These are phyloP conservation scores for Drosophila peninsularis DNA, from an alignment of 2,888 invertebrate species.

Conservation along the genomic window DNA sequence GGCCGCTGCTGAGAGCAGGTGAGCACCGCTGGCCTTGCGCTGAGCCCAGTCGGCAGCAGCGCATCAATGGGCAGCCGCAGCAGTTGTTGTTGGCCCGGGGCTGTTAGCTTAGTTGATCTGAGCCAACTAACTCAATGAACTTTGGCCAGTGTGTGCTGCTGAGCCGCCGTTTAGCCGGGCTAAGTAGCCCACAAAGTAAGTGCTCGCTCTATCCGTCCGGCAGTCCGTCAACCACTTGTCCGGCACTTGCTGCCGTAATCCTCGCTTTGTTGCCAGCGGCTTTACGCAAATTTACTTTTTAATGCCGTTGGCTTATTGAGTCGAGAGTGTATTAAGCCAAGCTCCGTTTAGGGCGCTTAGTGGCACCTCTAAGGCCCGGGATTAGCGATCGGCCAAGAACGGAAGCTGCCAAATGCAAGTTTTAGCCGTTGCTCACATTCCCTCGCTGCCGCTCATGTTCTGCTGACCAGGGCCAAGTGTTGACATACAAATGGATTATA, in stretches of 20 bases:
- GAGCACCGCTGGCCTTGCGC: not conserved
- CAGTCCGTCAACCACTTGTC: not conserved
- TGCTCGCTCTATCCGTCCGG: constrained; percentile 7
- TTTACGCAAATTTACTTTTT: constrained; percentile 79
- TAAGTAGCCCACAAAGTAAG: constrained; percentile 43
- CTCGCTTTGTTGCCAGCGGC: constrained; percentile 59
- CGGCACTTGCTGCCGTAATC: constrained; percentile 45
- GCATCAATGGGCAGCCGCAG: constrained; percentile 25
- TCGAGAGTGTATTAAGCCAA: constrained; percentile 39
- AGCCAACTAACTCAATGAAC: constrained; percentile 57
- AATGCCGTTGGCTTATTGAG: constrained; percentile 73
- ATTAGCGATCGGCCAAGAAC: constrained; percentile 46
- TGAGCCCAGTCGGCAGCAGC: not conserved
- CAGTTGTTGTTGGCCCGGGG: not conserved
- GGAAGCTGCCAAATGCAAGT: constrained; percentile 43
- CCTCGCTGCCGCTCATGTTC: constrained; percentile 4
- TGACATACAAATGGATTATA: constrained; percentile 76
- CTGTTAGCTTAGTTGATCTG: constrained; percentile 22
- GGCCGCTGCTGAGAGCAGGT: no score
- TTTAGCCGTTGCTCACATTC: not conserved
- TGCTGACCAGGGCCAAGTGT: constrained; percentile 54
- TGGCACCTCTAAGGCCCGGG: constrained; percentile 54
- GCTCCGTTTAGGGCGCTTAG: constrained; percentile 72
- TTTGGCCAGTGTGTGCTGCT: constrained; percentile 32
- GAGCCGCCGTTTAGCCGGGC: constrained; percentile 30